phyloP scores from a whole-genome alignment of 2,888 invertebrate species.

The Sesamia inferens region DNA sequence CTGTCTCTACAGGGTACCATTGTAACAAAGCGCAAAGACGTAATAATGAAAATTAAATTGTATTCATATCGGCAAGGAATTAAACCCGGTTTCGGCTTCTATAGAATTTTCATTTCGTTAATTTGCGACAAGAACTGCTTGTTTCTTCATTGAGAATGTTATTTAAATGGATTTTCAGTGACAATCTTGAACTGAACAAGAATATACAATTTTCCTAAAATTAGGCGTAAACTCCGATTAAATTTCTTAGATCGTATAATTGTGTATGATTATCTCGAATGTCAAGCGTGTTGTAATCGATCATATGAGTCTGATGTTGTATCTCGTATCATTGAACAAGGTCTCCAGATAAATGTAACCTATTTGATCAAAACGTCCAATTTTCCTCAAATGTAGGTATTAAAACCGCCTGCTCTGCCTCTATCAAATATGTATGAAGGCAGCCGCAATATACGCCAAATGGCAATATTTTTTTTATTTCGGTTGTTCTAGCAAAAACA shows the following conservation, averaged over 20 bases:
- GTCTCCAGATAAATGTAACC: constrained; percentile 19
- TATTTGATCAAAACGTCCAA: constrained; percentile 30
- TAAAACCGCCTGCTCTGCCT: constrained; percentile 29
- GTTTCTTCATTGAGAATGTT: constrained; percentile 6
- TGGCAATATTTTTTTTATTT: constrained; percentile 58
- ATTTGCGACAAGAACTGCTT: constrained; percentile 1
- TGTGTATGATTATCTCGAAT: constrained; percentile 55
- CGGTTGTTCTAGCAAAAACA: constrained; percentile 57
- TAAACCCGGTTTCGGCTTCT: constrained; percentile 8
- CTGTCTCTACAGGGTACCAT: constrained; percentile 48
- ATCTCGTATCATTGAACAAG: constrained; percentile 22
- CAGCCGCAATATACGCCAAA: constrained; percentile 44
- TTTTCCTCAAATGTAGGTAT: constrained; percentile 34
- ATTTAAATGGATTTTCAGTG: constrained; percentile 27
- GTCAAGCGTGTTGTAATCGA: constrained; percentile 49
- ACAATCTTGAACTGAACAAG: constrained; percentile 25
- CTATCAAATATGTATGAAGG: constrained; percentile 60
- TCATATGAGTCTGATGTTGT: constrained; percentile 28
- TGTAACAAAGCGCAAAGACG: constrained; percentile 39
- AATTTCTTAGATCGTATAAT: constrained; percentile 52
- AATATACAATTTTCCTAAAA: constrained; percentile 29
- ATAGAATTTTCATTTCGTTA: constrained; percentile 30
- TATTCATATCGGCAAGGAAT: constrained; percentile 38
- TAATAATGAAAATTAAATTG: constrained; percentile 40
- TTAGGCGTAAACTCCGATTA: constrained; percentile 40